These are phyloP conservation scores for Gambusia holbrooki DNA, from an alignment of 2,113 vertebrate genomes.

Conservation along the genomic window DNA sequence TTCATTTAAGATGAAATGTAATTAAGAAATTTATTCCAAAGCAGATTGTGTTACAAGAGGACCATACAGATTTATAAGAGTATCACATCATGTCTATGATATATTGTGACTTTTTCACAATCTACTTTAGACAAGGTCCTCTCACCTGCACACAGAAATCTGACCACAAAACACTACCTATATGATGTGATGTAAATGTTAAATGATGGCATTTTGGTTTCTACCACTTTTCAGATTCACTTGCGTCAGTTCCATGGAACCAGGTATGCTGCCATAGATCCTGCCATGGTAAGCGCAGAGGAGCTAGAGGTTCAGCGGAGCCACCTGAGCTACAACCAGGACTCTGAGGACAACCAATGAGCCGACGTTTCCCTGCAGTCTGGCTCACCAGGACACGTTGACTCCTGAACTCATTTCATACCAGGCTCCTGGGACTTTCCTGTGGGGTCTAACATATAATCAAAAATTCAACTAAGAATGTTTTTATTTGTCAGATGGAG, in stretches of 20 bases:
- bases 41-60: no score
- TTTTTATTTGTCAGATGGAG: conserved; percentile 67
- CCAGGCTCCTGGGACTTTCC: conserved; percentile 43
- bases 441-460: conserved; percentile 36
- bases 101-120: no score
- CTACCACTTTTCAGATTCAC: conserved; percentile 84
- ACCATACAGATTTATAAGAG: no score
- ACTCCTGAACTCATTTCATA: conserved; percentile 22
- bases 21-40: no score
- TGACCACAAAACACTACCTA: no score
- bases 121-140: no score
- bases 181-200: no score
- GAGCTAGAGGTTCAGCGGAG: conserved; percentile 91
- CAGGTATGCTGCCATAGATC: conserved; percentile 91
- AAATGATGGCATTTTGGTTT: neutral
- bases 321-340: conserved; percentile 64
- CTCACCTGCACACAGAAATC: neutral
- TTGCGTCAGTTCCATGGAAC: conserved; percentile 95
- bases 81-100: no score
- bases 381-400: neutral
- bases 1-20: no score
- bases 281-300: conserved; percentile 91
- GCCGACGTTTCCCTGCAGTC: neutral
- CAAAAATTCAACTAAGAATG: conserved; percentile 53
- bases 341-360: conserved; percentile 81